phyloP scores from a whole-genome alignment of 2,797 vertebrate species.

The Halcyon chelicuti region DNA sequence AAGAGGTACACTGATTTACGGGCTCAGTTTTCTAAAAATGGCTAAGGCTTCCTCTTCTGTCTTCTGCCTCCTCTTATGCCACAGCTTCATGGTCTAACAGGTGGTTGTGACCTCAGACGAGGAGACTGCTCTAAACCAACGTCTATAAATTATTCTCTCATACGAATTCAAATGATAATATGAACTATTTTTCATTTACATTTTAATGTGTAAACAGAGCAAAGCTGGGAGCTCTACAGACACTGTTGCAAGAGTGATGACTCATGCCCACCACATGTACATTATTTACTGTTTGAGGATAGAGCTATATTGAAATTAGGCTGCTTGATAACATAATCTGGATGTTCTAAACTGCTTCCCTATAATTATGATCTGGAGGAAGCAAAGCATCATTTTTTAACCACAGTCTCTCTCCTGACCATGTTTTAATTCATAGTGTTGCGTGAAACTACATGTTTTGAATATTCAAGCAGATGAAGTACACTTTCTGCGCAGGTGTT shows the following conservation, averaged over 20 bases:
- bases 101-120: not conserved
- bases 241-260: not conserved
- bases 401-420: not conserved
- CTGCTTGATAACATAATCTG: slow-evolving; percentile 63
- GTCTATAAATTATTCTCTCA: not conserved
- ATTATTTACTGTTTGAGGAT: slow-evolving; percentile 69
- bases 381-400: not conserved
- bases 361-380: slow-evolving; percentile 49
- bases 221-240: slow-evolving; percentile 18
- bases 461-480: not conserved
- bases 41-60: not conserved
- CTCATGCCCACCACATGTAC: slow-evolving; percentile 35
- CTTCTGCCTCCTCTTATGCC: not conserved
- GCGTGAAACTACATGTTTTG: not conserved
- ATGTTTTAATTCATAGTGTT: not conserved
- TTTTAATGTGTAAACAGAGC: not conserved
- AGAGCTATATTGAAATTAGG: slow-evolving; percentile 66
- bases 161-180: not conserved
- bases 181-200: not conserved
- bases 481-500: not conserved
- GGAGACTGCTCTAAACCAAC: not conserved
- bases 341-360: slow-evolving; percentile 45
- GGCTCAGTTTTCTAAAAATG: not conserved
- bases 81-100: not conserved
- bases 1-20: fast-evolving